A percentile compares a stretch with the other conserved stretches of the same genome.
Conservation (phyloP, 2,888 invertebrate genomes). For the Andrena trimmerana region DNA sequence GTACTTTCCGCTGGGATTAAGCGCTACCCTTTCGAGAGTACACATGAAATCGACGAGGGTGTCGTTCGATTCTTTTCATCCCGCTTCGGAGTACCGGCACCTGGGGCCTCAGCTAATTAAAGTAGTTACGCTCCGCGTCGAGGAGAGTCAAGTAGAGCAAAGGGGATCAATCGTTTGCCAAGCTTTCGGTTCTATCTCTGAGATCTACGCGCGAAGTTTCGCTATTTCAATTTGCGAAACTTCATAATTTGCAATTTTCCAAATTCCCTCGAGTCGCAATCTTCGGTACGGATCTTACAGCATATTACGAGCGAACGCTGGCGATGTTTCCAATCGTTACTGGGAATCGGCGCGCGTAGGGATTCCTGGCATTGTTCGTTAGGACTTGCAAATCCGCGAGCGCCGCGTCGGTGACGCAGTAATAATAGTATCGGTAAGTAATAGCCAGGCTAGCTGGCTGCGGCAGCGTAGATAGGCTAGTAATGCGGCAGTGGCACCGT, state of each 20-base stretch:
- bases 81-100: background rate
- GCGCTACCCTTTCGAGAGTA: background rate
- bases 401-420: constrained; percentile 32
- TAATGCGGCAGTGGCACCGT: constrained; percentile 52
- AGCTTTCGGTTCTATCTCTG: too few relatives aligned
- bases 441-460: constrained; percentile 50
- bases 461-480: constrained; percentile 44
- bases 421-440: constrained; percentile 59
- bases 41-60: background rate
- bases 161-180: too few relatives aligned
- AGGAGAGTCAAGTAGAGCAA: too few relatives aligned
- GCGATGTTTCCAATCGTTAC: background rate
- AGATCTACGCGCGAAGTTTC: too few relatives aligned
- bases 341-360: background rate
- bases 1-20: constrained; percentile 1
- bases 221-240: too few relatives aligned
- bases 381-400: constrained; percentile 34
- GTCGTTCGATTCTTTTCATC: background rate
- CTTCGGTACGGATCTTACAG: too few relatives aligned
- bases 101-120: background rate
- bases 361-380: constrained; percentile 38
- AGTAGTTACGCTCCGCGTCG: background rate
- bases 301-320: background rate
- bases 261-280: too few relatives aligned
- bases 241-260: too few relatives aligned